Conservation (phyloP, 2,797 vertebrate species). For the Xenentodon cancila region DNA sequence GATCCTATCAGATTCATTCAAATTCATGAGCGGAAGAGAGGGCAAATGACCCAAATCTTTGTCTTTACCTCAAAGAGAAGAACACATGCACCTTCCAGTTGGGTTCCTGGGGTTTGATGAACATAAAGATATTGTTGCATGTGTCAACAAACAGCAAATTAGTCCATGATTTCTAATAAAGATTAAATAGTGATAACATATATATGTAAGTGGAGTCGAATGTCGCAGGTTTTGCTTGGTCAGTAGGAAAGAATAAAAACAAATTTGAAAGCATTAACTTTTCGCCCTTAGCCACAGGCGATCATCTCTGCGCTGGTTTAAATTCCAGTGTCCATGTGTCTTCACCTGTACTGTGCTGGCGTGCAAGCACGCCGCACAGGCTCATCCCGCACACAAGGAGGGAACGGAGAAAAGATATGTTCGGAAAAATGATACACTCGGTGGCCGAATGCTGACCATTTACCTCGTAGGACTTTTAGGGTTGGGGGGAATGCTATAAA, state of each 20-base stretch:
- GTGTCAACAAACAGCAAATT: constrained; percentile 78
- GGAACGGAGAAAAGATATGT: neutral
- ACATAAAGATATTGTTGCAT: constrained; percentile 63
- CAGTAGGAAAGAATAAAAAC: constrained; percentile 66
- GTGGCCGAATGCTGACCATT: constrained; percentile 28
- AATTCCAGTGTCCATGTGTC: constrained; percentile 32
- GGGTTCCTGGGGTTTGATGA: constrained; percentile 76
- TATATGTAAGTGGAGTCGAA: constrained; percentile 61
- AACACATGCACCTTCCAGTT: constrained; percentile 68
- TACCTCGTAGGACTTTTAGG: constrained; percentile 2
- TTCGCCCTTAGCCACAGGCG: constrained; percentile 54
- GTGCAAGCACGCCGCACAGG: constrained; percentile 10
- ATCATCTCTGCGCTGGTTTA: constrained; percentile 16
- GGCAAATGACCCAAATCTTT: constrained; percentile 72
- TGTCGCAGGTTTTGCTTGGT: constrained; percentile 60
- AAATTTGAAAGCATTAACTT: constrained; percentile 64
- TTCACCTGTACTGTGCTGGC: constrained; percentile 18
- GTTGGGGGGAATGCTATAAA: too few species aligned
- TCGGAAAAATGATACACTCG: neutral
- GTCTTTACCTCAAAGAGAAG: constrained; percentile 74
- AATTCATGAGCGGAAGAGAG: constrained; percentile 75
- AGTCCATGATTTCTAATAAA: constrained; percentile 74
- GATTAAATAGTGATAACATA: constrained; percentile 70
- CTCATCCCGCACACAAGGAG: neutral
- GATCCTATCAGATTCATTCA: constrained; percentile 78